Percentiles rank a stretch among this genome's conserved stretches.
Evolutionary conservation across 2,797 vertebrate genomes (phyloP).

Genomic region (Urosaurus nigricauda): DNA sequence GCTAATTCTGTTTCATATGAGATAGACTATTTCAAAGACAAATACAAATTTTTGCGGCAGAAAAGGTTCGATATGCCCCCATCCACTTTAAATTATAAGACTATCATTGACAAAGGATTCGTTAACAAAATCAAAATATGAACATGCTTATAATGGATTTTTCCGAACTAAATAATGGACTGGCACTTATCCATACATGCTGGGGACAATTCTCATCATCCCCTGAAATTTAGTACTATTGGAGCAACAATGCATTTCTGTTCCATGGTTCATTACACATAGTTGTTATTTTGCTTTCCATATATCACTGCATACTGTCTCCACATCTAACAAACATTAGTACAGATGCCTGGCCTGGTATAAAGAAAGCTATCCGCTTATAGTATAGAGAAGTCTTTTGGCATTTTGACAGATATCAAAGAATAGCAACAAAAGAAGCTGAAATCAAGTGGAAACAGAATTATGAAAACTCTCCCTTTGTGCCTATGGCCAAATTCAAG

Average conservation of each 20-base stretch:
- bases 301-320: conserved; percentile 31
- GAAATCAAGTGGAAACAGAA: conserved; percentile 38
- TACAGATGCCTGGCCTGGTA: background rate
- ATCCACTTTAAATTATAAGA: background rate
- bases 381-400: conserved; percentile 17
- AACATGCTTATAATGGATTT: background rate
- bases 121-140: background rate
- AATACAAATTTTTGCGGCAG: background rate
- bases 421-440: conserved; percentile 22
- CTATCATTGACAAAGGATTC: background rate
- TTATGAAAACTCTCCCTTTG: conserved; percentile 18
- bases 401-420: conserved; percentile 21
- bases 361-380: background rate
- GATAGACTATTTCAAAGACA: background rate
- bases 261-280: background rate
- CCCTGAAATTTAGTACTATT: background rate
- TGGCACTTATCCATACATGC: background rate
- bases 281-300: background rate
- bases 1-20: background rate
- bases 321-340: background rate
- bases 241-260: background rate
- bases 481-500: background rate
- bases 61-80: background rate
- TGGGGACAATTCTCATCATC: background rate
- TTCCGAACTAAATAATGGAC: background rate